Evolutionary conservation across 2,797 vertebrate species (phyloP).

Genomic region (Tragopan temminckii): DNA sequence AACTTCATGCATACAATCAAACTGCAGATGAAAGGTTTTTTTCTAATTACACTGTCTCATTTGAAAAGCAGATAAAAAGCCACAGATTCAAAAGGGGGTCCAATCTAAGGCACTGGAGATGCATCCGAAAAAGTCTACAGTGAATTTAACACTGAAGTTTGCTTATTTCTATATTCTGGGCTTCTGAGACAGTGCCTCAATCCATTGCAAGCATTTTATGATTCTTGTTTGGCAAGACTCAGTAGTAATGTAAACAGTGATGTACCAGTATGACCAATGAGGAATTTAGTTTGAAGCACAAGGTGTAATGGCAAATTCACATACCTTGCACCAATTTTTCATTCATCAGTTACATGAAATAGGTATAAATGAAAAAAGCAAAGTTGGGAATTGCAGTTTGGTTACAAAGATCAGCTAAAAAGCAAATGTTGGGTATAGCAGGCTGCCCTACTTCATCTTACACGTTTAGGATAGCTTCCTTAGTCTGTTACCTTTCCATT

Average conservation of each 20-base stretch:
- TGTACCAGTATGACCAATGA: neutral
- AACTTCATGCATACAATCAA: constrained; percentile 29
- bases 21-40: neutral
- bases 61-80: neutral
- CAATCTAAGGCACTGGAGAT: neutral
- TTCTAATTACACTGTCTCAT: neutral
- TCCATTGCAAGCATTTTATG: neutral
- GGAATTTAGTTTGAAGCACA: neutral
- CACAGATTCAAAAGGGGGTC: neutral
- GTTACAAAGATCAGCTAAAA: neutral
- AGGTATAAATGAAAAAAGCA: neutral
- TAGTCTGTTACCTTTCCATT: neutral
- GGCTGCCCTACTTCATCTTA: neutral
- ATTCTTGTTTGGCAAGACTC: neutral
- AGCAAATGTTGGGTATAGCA: neutral
- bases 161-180: neutral
- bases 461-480: neutral
- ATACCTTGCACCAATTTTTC: neutral
- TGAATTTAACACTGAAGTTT: neutral
- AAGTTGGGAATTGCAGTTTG: neutral
- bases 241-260: constrained; percentile 42
- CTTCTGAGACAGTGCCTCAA: neutral
- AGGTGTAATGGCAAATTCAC: neutral
- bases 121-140: neutral
- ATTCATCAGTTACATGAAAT: neutral